phyloP scores from a whole-genome alignment of 2,888 invertebrate genomes.

The Drosophila pseudotakahashii region DNA sequence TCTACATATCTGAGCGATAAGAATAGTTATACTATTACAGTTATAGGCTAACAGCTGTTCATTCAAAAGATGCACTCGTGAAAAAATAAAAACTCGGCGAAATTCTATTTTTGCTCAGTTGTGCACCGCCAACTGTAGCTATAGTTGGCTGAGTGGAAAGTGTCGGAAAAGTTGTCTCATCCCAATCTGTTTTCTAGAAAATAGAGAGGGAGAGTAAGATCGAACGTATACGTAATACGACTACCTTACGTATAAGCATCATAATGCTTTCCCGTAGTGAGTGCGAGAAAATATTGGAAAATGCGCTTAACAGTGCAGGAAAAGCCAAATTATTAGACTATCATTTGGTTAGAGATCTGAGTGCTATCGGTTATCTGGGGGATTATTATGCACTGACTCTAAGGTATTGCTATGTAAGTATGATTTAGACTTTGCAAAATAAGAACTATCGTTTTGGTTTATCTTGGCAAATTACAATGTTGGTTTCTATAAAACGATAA shows the following conservation, averaged over 20 bases:
- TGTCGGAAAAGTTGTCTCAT: constrained; percentile 38
- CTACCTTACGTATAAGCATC: constrained; percentile 51
- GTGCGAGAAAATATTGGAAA: constrained; percentile 65
- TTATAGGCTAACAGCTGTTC: constrained; percentile 14
- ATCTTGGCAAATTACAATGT: neutral
- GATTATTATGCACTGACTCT: constrained; percentile 76
- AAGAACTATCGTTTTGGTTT: neutral
- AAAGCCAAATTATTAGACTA: constrained; percentile 48
- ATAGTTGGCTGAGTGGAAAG: constrained; percentile 35
- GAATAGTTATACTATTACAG: constrained; percentile 3
- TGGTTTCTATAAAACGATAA: neutral
- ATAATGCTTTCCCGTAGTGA: constrained; percentile 62
- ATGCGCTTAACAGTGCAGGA: constrained; percentile 14
- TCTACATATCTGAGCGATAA: constrained; percentile 13
- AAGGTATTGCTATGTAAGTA: constrained; percentile 55
- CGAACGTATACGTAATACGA: constrained; percentile 40
- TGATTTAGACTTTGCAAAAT: neutral
- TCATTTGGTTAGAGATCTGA: constrained; percentile 42
- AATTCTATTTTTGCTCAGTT: constrained; percentile 52
- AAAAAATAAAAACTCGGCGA: constrained; percentile 40
- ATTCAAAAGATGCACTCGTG: constrained; percentile 17
- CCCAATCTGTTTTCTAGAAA: constrained; percentile 7
- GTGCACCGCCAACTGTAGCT: constrained; percentile 40
- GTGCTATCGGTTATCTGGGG: constrained; percentile 76
- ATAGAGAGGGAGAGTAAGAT: constrained; percentile 9